Conservation (phyloP, 2,113 vertebrate genomes). For the Myrmecobius fasciatus region DNA sequence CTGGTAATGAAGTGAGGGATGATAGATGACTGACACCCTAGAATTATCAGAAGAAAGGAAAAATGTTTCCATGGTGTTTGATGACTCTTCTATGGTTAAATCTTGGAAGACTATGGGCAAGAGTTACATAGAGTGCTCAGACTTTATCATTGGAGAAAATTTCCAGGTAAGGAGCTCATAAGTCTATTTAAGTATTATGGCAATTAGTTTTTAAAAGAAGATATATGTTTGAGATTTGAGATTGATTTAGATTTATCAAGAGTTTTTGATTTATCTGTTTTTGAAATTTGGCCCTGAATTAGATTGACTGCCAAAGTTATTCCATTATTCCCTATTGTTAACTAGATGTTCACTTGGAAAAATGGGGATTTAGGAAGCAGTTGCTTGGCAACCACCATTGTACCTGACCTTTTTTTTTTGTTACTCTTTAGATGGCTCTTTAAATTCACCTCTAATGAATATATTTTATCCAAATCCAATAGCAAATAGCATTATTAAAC, state of each 20-base stretch:
- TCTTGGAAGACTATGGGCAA: neutral
- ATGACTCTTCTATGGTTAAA: neutral
- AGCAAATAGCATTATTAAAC: neutral
- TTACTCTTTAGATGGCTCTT: neutral
- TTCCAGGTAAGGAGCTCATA: neutral
- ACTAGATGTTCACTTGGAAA: neutral
- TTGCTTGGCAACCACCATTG: neutral
- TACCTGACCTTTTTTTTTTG: slow-evolving; percentile 22
- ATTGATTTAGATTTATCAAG: slow-evolving; percentile 2
- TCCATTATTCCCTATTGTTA: slow-evolving; percentile 28
- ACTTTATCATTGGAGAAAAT: neutral
- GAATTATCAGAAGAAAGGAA: neutral
- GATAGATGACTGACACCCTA: neutral
- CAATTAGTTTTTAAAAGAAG: neutral
- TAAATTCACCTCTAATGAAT: slow-evolving; percentile 19
- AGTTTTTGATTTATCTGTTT: neutral
- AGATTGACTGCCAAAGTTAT: slow-evolving; percentile 6
- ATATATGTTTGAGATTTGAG: neutral
- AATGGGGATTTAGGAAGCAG: neutral
- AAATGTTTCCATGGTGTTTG: neutral
- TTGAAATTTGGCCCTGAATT: neutral
- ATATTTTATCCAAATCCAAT: neutral
- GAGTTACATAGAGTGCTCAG: neutral
- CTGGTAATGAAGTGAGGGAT: neutral
- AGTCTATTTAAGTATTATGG: neutral